Base-by-base conservation (phyloP, 2,888 invertebrate genomes). In the Nomada hirtipes region DNA sequence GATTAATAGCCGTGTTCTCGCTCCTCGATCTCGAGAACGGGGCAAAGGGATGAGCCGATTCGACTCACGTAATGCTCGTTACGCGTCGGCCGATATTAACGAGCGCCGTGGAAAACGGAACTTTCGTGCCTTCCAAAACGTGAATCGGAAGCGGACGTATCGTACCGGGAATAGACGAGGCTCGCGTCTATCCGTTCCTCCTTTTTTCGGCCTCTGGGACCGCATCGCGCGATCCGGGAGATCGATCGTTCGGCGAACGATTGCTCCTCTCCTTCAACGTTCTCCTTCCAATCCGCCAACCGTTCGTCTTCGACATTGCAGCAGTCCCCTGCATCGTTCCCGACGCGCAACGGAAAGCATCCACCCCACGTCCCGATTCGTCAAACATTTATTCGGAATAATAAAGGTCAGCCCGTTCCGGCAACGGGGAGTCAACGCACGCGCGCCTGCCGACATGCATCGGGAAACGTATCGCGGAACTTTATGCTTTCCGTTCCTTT, bases 21-120 rank as follows among this genome's bases (percentile, higher is more conserved):
- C 60, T 23, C 18, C 69, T 57, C 68, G 70, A 79, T 71, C 75
- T 64, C 68, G 83, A 65, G 76, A 70, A 78, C 20, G 76, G 76
- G 57, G 76, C 57, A 73, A 63, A 82, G 84, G 86, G 86, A 85
- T 84, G 80, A 84, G 80, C 80, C 86, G 88, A 88, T 87, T 88
- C 88, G 84, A 69, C 84, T 89, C 89, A 89, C 89, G 89, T 89
- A 89, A 89, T 84, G 85, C 88, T 89, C 89, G 89, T 89, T 89
- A 89, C 89, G 84, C 85, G 87, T 89, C 82, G 77, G 83, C 76
- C 82, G 89, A 87, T 87, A 89, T 89, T 89, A 89, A 89, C 89
- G 89, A 89, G 84, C 87, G 82, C 57, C 73, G 74, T 80, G 79
- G 86, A 87, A 83, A 84, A 82, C 87, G 82, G 85, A 85, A 88